Conservation (phyloP, 2,797 vertebrate species). For the Otus scops region DNA sequence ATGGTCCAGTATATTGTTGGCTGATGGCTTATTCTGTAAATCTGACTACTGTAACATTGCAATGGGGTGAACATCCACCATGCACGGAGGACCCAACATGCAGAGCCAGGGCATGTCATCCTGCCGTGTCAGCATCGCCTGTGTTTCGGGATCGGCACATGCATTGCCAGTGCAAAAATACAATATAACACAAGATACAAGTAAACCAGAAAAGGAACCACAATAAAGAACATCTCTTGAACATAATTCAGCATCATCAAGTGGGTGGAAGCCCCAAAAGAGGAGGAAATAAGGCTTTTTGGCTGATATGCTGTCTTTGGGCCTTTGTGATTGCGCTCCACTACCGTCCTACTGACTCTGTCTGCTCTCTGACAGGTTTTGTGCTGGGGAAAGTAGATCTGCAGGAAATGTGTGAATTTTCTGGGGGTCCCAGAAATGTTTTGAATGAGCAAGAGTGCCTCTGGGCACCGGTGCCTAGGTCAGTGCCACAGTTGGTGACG, state of each 20-base stretch:
- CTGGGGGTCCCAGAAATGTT: not conserved
- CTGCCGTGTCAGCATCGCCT: rapidly evolving
- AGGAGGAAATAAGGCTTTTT: not conserved
- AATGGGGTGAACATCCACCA: not conserved
- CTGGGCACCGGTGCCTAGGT: not conserved
- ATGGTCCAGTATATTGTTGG: not conserved
- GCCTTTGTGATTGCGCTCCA: not conserved
- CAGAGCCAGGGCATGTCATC: not conserved
- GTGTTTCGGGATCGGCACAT: not conserved
- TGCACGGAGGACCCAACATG: not conserved
- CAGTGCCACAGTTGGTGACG: not conserved
- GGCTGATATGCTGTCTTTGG: not conserved
- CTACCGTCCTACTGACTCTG: not conserved
- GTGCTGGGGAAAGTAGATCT: not conserved
- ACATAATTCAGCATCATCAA: not conserved
- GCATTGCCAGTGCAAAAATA: not conserved
- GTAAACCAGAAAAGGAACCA: not conserved
- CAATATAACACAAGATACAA: not conserved
- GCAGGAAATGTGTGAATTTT: not conserved
- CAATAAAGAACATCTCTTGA: not conserved
- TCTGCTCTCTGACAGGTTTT: not conserved
- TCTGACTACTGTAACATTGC: not conserved
- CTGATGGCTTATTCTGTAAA: not conserved
- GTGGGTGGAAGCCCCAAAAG: not conserved
- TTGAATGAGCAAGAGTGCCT: not conserved